Conservation (phyloP, 2,797 vertebrate species). For the Sebastes hopkinsi region DNA sequence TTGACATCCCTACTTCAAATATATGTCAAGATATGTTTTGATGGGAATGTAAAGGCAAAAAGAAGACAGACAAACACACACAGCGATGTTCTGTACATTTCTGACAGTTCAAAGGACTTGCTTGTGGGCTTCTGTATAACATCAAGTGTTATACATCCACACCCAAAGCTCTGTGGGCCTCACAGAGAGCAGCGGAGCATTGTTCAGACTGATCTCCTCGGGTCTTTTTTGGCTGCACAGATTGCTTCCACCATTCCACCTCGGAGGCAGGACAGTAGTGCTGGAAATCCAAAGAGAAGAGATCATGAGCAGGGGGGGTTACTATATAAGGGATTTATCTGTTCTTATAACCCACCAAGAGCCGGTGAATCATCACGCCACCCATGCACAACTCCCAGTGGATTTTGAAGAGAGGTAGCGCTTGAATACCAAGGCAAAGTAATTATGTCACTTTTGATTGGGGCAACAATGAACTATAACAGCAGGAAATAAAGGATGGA, state of each 20-base stretch:
- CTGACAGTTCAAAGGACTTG: constrained; percentile 41
- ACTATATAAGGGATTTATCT: constrained; percentile 30
- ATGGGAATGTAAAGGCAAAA: not conserved
- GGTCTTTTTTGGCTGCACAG: constrained; percentile 52
- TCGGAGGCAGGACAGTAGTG: constrained; percentile 41
- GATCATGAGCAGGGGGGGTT: constrained; percentile 35
- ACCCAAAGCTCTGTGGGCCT: constrained; percentile 32
- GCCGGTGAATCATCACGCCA: not conserved
- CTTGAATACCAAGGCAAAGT: constrained; percentile 8
- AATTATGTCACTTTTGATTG: constrained; percentile 15
- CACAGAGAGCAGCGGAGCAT: constrained; percentile 45
- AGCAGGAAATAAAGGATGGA: not conserved
- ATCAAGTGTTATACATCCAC: constrained; percentile 36
- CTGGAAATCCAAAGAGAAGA: constrained; percentile 50
- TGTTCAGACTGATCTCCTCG: constrained; percentile 64
- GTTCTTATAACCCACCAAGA: constrained; percentile 22
- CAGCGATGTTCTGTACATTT: not conserved
- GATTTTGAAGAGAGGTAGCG: not conserved
- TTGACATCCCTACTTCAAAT: not conserved
- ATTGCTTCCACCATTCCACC: constrained; percentile 60
- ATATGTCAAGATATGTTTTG: not conserved
- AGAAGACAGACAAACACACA: not conserved
- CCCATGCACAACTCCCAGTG: constrained; percentile 3
- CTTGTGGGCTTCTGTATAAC: constrained; percentile 40
- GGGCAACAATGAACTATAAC: constrained; percentile 3